Evolutionary conservation across 2,113 vertebrate genomes (phyloP).

Genomic region (Muntiacus reevesi): DNA sequence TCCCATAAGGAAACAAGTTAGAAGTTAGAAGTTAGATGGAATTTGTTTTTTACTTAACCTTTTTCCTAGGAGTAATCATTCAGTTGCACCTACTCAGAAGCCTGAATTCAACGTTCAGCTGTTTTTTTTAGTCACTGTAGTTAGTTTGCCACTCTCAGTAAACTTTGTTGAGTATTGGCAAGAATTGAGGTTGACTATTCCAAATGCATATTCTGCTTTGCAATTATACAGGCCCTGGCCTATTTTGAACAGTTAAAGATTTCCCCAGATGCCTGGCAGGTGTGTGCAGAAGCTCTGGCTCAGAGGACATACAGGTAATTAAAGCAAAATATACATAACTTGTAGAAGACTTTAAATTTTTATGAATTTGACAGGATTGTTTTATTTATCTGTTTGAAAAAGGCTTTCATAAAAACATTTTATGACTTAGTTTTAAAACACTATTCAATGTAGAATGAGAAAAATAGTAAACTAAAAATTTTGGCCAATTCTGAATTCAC

Average conservation of each 20-base stretch:
- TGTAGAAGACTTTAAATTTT: neutral
- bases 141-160: neutral
- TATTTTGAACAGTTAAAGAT: conserved; percentile 99
- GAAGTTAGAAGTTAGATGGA: neutral
- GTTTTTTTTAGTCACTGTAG: neutral
- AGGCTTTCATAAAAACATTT: neutral
- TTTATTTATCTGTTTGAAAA: conserved; percentile 17
- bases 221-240: conserved; percentile 87
- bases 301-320: conserved; percentile 93
- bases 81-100: neutral
- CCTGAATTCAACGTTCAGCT: neutral
- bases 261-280: conserved; percentile 97
- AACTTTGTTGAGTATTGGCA: neutral
- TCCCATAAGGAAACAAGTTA: neutral
- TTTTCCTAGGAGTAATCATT: neutral
- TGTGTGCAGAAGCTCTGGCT: conserved; percentile 94
- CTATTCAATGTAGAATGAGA: neutral
- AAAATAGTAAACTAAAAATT: conserved; percentile 12
- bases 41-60: neutral
- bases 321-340: neutral
- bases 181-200: neutral
- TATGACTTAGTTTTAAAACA: conserved; percentile 31
- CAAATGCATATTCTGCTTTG: conserved; percentile 1
- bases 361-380: neutral
- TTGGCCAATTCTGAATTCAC: neutral